These are phyloP conservation scores for Tetramorium bicarinatum DNA, from an alignment of 2,888 invertebrate genomes.

Conservation along the genomic window DNA sequence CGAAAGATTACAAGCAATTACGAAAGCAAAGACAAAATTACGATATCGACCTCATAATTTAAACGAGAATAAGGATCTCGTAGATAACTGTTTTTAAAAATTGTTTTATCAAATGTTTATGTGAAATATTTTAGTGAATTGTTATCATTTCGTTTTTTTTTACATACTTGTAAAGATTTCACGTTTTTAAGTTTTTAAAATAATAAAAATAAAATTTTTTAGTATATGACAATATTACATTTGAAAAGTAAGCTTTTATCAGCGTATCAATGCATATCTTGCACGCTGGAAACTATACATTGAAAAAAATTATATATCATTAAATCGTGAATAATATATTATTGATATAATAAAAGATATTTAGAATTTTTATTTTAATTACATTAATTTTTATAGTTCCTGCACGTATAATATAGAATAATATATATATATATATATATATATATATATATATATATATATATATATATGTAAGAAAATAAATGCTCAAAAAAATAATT, in stretches of 20 bases:
- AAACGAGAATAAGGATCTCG: too few relatives aligned
- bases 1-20: too few relatives aligned
- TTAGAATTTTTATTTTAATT: not conserved
- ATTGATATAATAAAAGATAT: not conserved
- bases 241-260: constrained; percentile 20
- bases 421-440: too few relatives aligned
- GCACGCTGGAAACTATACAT: constrained; percentile 61
- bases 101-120: constrained; percentile 20
- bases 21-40: too few relatives aligned
- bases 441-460: too few relatives aligned
- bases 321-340: not conserved
- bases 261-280: constrained; percentile 62
- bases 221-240: not conserved
- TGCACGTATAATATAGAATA: not conserved
- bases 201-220: not conserved
- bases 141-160: not conserved
- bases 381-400: not conserved
- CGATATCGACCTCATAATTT: too few relatives aligned
- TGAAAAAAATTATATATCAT: not conserved
- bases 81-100: not conserved
- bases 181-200: not conserved
- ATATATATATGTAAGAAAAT: not conserved
- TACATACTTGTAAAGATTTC: not conserved
- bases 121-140: constrained; percentile 5
- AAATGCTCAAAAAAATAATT: not conserved